Evolutionary conservation across 2,113 vertebrate genomes (phyloP).

Genomic region (Protomyctophum bolini): DNA sequence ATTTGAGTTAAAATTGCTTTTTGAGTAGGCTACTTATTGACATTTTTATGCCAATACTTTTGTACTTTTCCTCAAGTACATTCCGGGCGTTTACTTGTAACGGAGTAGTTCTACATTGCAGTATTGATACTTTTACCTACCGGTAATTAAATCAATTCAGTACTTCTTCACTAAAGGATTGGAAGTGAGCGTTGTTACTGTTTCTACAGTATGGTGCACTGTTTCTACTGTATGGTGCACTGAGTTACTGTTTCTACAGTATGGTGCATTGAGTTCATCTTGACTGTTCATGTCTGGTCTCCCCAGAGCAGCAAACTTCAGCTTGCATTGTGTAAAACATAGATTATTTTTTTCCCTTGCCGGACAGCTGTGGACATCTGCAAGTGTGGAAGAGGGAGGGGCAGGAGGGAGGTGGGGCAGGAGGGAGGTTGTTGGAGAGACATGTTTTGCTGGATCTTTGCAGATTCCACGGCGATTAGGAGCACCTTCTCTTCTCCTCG

Average conservation of each 20-base stretch:
- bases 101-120: too few species aligned
- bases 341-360: constrained; percentile 65
- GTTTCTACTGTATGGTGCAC: too few species aligned
- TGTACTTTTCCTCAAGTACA: too few species aligned
- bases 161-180: too few species aligned
- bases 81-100: too few species aligned
- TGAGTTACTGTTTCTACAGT: too few species aligned
- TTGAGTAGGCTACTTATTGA: too few species aligned
- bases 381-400: constrained; percentile 23
- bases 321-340: constrained; percentile 45
- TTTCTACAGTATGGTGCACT: not conserved
- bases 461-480: constrained; percentile 63
- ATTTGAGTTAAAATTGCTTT: too few species aligned
- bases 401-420: constrained; percentile 6
- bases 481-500: constrained; percentile 57
- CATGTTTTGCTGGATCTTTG: constrained; percentile 43
- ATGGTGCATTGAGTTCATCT: not conserved
- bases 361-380: constrained; percentile 82
- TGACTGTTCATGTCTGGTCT: not conserved
- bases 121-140: too few species aligned
- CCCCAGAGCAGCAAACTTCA: constrained; percentile 24
- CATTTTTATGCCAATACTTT: too few species aligned
- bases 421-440: constrained; percentile 6
- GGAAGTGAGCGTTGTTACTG: too few species aligned
- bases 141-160: too few species aligned